These are phyloP conservation scores for Vicugna pacos DNA, from an alignment of 2,113 vertebrate species.

Conservation along the genomic window DNA sequence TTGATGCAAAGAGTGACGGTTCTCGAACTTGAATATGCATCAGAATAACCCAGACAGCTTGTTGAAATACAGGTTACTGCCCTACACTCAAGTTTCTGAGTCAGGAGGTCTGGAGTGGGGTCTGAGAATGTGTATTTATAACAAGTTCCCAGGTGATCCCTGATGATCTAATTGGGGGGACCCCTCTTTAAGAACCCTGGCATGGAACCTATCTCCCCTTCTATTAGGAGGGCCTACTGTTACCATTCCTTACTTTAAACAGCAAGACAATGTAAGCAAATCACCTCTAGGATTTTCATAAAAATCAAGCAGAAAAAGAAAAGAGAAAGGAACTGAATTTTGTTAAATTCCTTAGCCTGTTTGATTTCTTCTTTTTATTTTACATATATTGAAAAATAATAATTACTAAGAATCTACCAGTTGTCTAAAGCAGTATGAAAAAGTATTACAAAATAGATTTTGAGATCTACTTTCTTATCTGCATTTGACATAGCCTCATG, in stretches of 20 bases:
- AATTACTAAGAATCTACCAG: background rate
- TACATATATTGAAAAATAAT: background rate
- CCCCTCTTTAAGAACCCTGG: background rate
- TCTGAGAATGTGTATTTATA: background rate
- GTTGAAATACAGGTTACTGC: background rate
- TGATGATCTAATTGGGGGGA: background rate
- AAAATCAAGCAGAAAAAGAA: background rate
- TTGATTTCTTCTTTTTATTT: background rate
- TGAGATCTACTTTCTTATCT: background rate
- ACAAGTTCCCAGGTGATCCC: background rate
- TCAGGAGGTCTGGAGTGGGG: background rate
- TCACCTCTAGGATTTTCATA: background rate
- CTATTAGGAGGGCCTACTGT: background rate
- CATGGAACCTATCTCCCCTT: background rate
- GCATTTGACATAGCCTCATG: background rate
- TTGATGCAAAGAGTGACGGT: background rate
- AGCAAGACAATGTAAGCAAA: background rate
- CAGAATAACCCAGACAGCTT: background rate
- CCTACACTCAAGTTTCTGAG: background rate
- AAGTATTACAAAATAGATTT: background rate
- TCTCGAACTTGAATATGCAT: background rate
- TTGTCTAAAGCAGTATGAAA: background rate
- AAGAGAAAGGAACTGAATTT: background rate
- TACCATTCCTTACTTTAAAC: background rate
- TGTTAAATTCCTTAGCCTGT: background rate